Evolutionary conservation across 2,888 invertebrate species (phyloP), one percentile per base, ranked within the genome.

Genomic region (Amaurobius ferox): DNA sequence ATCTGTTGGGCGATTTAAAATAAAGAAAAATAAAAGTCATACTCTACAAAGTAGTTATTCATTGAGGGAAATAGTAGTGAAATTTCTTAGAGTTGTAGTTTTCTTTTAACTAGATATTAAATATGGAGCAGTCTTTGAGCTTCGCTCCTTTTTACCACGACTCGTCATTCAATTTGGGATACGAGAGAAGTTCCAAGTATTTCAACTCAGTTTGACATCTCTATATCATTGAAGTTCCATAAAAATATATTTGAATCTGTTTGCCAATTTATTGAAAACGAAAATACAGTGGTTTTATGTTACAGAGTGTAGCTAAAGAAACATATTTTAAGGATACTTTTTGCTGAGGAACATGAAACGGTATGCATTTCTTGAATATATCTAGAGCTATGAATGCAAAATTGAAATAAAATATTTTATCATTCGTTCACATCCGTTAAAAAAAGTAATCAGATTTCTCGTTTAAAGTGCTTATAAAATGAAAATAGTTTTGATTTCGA

Each of bases 211-310:
- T 55, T 55, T 23, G 55, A 55, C 55, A 55, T 55, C 55, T 55
- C 55, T 3, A 23, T 23, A 55, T 55, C 55, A 55, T 55, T 55
- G 19, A 23, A 55, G 2, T 55, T 55, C 23, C 11, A 55, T 55
- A 55, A 55, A 55, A 55, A 23, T 19, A 55, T 55, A 55, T 55
- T 55, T 55, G 55, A 55, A 55, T 44, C 55, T 55, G 55, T 55
- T 55, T 55, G 19, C 55, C 55, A 55, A 55, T 55, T 55, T 55
- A 55, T 55, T 55, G 55, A 55, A 55, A 55, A 55, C 55, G 55
- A 55, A 55, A 55, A 55, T 23, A 19, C 23, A 55, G 55, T 23
- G 55, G 55, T 55, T 55, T 23, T 23, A 23, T 55, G 55, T 23
- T 55, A 55, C 55, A 16, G 19, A 23, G 23, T 44, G 44, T 23